Evolutionary conservation across 2,113 vertebrate genomes (phyloP).

Genomic region (Pholis gunnellus): DNA sequence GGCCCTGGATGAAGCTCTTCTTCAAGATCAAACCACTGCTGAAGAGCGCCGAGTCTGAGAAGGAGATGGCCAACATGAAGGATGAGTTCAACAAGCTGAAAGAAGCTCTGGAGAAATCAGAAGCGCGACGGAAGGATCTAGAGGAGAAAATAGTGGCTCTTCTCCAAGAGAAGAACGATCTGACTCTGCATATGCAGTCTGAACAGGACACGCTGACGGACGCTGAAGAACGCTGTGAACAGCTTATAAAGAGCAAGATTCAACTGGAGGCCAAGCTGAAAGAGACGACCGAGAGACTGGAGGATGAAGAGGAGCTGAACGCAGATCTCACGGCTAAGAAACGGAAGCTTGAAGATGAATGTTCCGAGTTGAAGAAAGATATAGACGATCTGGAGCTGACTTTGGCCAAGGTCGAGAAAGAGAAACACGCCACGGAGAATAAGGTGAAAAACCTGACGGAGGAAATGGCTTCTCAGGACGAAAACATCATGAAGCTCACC

Average conservation of each 20-base stretch:
- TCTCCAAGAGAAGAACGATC: constrained; percentile 94
- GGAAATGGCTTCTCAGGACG: constrained; percentile 95
- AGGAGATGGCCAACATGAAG: constrained; percentile 89
- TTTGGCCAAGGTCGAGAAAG: constrained; percentile 83
- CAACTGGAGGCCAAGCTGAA: constrained; percentile 93
- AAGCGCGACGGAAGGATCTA: constrained; percentile 90
- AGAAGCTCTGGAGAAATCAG: constrained; percentile 88
- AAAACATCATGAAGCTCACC: constrained; percentile 91
- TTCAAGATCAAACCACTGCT: constrained; percentile 96
- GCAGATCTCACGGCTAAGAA: constrained; percentile 94
- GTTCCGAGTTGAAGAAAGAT: constrained; percentile 84
- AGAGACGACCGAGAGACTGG: constrained; percentile 89
- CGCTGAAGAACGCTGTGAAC: constrained; percentile 93
- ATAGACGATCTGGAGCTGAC: constrained; percentile 85
- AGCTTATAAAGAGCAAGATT: constrained; percentile 95
- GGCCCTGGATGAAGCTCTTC: constrained; percentile 96
- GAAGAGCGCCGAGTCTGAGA: constrained; percentile 91
- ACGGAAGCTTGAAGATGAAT: constrained; percentile 91
- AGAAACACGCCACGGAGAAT: constrained; percentile 82
- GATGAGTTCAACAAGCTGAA: constrained; percentile 85
- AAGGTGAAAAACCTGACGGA: constrained; percentile 96
- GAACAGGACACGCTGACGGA: constrained; percentile 94
- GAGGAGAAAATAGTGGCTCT: constrained; percentile 95
- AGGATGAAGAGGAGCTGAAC: constrained; percentile 93
- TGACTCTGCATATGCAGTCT: constrained; percentile 91